phyloP scores from a whole-genome alignment of 2,797 vertebrate genomes.

The Chelidonichthys spinosus region DNA sequence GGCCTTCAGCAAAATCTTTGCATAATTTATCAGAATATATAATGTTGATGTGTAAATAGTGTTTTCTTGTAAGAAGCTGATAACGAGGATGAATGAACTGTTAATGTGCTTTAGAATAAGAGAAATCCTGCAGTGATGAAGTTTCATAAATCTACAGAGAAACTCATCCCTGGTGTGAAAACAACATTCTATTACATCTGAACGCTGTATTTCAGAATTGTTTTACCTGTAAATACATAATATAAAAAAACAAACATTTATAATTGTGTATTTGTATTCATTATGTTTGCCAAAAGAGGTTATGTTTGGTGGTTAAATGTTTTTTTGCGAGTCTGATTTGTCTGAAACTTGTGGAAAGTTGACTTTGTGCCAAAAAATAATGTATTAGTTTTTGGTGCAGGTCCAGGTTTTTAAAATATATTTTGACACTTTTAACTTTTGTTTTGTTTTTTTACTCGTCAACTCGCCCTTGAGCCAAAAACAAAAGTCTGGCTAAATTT shows the following conservation, averaged over 20 bases:
- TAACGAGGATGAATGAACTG: slow-evolving; percentile 37
- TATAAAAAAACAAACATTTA: neutral
- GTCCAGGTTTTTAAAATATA: too few species aligned
- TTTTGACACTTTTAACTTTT: too few species aligned
- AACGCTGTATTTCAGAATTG: slow-evolving; percentile 13
- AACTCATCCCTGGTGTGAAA: neutral
- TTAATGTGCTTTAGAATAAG: slow-evolving; percentile 32
- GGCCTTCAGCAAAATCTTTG: slow-evolving; percentile 61
- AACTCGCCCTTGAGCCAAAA: too few species aligned
- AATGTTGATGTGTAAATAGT: slow-evolving; percentile 49
- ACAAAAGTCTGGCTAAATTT: too few species aligned
- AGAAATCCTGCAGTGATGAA: slow-evolving; percentile 18
- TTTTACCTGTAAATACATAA: neutral
- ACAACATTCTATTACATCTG: slow-evolving; percentile 22
- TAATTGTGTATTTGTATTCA: neutral
- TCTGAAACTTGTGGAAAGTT: too few species aligned
- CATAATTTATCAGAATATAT: slow-evolving; percentile 66
- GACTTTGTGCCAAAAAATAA: too few species aligned
- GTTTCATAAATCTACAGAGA: slow-evolving; percentile 16
- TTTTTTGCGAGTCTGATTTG: neutral
- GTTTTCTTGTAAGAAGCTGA: slow-evolving; percentile 6
- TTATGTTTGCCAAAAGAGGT: neutral
- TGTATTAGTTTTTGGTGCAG: too few species aligned
- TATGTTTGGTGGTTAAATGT: neutral
- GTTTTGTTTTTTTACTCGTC: too few species aligned